phyloP scores from a whole-genome alignment of 2,113 vertebrate species.

The Jaculus jaculus region DNA sequence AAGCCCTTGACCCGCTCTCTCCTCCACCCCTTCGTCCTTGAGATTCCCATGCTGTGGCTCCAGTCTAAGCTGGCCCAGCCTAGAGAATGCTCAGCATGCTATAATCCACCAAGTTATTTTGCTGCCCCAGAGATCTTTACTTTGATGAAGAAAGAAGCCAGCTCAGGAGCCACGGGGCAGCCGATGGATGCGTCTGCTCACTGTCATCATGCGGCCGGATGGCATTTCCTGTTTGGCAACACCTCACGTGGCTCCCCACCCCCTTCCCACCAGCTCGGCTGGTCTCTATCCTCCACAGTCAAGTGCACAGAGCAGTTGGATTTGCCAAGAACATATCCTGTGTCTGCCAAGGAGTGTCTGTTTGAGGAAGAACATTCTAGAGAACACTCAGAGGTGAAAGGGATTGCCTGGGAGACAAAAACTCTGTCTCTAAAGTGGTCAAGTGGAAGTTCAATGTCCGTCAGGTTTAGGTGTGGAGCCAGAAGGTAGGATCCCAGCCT shows the following conservation, averaged over 20 bases:
- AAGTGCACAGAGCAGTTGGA: slow-evolving; percentile 9
- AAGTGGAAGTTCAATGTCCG: neutral
- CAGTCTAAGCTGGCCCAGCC: neutral
- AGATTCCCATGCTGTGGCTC: neutral
- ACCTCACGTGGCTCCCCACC: slow-evolving; percentile 37
- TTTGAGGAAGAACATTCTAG: neutral
- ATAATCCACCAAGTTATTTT: neutral
- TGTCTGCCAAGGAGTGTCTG: slow-evolving; percentile 44
- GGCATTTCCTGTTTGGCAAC: slow-evolving; percentile 62
- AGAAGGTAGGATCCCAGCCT: neutral
- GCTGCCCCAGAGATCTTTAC: neutral
- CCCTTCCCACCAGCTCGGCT: neutral
- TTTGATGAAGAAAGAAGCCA: neutral
- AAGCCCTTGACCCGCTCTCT: no score
- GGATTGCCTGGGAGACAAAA: neutral
- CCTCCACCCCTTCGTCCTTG: no score
- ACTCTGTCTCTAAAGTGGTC: neutral
- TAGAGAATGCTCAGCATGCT: neutral
- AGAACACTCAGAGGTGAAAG: neutral
- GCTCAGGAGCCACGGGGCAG: neutral
- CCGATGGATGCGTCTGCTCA: neutral
- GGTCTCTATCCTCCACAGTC: slow-evolving; percentile 38
- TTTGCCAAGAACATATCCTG: slow-evolving; percentile 49
- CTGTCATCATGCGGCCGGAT: slow-evolving; percentile 26
- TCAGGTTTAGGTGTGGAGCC: fast-evolving